These are phyloP conservation scores for Tenebrio molitor DNA, from an alignment of 1,140 invertebrate genomes.

Conservation along the genomic window DNA sequence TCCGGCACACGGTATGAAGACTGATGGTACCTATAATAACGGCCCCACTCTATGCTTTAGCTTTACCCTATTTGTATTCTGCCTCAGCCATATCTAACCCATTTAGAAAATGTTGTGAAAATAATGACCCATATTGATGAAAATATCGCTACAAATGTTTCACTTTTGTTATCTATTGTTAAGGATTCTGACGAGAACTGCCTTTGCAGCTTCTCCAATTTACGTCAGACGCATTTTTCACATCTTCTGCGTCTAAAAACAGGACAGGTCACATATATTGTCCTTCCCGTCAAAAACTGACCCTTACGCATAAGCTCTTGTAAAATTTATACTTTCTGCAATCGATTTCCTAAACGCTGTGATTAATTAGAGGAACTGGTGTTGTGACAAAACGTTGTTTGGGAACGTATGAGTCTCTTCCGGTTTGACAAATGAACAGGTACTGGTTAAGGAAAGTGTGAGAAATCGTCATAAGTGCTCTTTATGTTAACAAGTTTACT, in stretches of 20 bases:
- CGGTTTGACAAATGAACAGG: no score
- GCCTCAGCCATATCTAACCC: constrained; percentile 24
- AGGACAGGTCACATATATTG: background rate
- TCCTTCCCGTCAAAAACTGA: background rate
- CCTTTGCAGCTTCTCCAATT: constrained; percentile 8
- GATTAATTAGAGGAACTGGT: no score
- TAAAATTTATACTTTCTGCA: no score
- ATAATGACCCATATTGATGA: constrained; percentile 40
- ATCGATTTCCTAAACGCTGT: no score
- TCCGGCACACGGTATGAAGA: constrained; percentile 39
- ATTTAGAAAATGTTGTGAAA: constrained; percentile 39
- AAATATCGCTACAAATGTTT: constrained; percentile 38
- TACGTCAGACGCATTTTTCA: constrained; percentile 1
- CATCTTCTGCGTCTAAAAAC: background rate
- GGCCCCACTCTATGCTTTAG: constrained; percentile 14
- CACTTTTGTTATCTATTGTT: constrained; percentile 19
- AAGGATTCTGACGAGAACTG: constrained; percentile 1
- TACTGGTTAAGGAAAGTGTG: no score
- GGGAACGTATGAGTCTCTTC: no score
- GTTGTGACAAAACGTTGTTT: no score
- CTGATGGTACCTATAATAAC: constrained; percentile 39
- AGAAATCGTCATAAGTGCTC: no score
- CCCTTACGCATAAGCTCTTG: no score
- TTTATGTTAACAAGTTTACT: no score
- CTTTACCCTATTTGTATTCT: constrained; percentile 31